phyloP scores from a whole-genome alignment of 2,888 invertebrate genomes.

The Cetonia aurata region DNA sequence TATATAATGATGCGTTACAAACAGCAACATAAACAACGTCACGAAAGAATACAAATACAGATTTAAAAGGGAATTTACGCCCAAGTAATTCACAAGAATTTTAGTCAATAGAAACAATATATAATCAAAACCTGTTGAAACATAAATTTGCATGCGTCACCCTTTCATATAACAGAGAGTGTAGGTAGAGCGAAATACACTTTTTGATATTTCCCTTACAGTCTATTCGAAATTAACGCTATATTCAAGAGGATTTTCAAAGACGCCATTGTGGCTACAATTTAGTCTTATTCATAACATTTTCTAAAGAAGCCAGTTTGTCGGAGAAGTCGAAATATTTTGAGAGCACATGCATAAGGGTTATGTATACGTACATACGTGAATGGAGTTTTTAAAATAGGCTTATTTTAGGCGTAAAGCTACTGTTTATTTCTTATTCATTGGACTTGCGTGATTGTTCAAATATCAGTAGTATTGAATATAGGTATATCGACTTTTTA shows the following conservation, averaged over 20 bases:
- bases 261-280: slow-evolving; percentile 74
- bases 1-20: too few species aligned
- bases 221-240: slow-evolving; percentile 71
- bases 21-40: not conserved
- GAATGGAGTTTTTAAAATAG: slow-evolving; percentile 46
- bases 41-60: slow-evolving; percentile 17
- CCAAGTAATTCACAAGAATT: slow-evolving; percentile 41
- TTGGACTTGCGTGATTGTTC: not conserved
- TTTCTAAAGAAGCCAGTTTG: slow-evolving; percentile 67
- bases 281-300: slow-evolving; percentile 73
- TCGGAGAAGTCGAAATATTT: slow-evolving; percentile 64
- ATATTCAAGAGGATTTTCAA: slow-evolving; percentile 72
- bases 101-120: slow-evolving; percentile 53
- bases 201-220: slow-evolving; percentile 61
- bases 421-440: slow-evolving; percentile 17
- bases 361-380: slow-evolving; percentile 50
- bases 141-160: slow-evolving; percentile 62
- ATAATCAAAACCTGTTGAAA: slow-evolving; percentile 63
- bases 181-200: slow-evolving; percentile 56
- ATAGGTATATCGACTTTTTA: too few species aligned
- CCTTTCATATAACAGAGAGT: slow-evolving; percentile 43
- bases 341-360: slow-evolving; percentile 57
- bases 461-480: too few species aligned
- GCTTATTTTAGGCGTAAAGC: slow-evolving; percentile 28
- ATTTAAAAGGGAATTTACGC: slow-evolving; percentile 35